Conservation (phyloP, 2,888 invertebrate genomes). For the Stenolophus ochropezus region DNA sequence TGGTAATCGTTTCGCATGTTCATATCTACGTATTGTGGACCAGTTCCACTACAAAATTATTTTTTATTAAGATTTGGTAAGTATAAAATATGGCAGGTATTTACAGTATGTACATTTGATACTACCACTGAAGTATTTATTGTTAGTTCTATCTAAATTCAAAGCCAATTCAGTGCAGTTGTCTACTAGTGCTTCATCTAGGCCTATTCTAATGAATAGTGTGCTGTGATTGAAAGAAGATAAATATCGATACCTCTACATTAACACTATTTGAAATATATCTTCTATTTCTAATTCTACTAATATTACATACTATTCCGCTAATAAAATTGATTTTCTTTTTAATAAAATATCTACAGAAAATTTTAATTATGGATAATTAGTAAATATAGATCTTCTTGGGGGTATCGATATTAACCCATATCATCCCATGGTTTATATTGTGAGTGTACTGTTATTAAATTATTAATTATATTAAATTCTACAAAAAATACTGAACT, state of each 20-base stretch:
- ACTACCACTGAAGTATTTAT: constrained; percentile 53
- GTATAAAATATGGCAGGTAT: not conserved
- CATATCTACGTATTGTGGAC: constrained; percentile 51
- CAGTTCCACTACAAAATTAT: constrained; percentile 25
- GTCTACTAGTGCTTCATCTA: constrained; percentile 58
- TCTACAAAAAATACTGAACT: no score
- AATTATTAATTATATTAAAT: no score
- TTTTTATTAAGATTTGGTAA: not conserved
- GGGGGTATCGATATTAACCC: not conserved
- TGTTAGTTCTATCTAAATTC: constrained; percentile 50
- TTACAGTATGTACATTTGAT: constrained; percentile 56
- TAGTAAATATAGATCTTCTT: no score
- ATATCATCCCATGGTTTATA: not conserved
- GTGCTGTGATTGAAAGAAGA: constrained; percentile 9
- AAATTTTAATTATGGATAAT: no score
- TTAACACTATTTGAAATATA: not conserved
- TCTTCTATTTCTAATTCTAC: not conserved
- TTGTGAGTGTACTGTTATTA: no score
- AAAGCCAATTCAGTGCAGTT: constrained; percentile 58
- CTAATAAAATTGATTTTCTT: no score
- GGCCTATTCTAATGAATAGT: constrained; percentile 44
- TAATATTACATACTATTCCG: no score
- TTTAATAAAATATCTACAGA: no score
- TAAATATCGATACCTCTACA: constrained; percentile 43
- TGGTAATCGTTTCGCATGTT: constrained; percentile 62